These are phyloP conservation scores for Darevskia mixta DNA, from an alignment of 2,797 vertebrate species.

Conservation along the genomic window DNA sequence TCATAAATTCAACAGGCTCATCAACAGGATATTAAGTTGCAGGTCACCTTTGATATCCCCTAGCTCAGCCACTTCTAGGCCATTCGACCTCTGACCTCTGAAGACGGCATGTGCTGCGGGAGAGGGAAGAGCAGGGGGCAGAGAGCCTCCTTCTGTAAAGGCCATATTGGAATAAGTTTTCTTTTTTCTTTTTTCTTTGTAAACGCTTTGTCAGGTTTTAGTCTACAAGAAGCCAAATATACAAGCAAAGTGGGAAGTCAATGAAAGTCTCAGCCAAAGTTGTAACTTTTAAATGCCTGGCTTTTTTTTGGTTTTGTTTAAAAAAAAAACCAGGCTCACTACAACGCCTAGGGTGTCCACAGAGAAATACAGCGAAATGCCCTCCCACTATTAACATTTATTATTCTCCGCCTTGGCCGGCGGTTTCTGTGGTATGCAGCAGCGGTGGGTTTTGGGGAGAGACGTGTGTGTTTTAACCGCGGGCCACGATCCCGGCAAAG, in stretches of 20 bases:
- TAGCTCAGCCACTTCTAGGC: slow-evolving; percentile 88
- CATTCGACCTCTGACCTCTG: slow-evolving; percentile 90
- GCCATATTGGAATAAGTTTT: slow-evolving; percentile 80
- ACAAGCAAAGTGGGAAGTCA: slow-evolving; percentile 68
- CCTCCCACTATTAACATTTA: slow-evolving; percentile 56
- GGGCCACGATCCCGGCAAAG: not conserved
- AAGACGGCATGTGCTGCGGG: slow-evolving; percentile 87
- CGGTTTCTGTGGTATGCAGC: not conserved
- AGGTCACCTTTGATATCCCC: slow-evolving; percentile 84
- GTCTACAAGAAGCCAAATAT: slow-evolving; percentile 54
- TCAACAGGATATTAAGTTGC: slow-evolving; percentile 90
- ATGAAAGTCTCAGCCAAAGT: slow-evolving; percentile 75
- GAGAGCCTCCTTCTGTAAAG: slow-evolving; percentile 78
- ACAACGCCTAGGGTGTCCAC: not conserved
- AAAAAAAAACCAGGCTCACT: not conserved
- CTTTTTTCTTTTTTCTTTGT: not conserved
- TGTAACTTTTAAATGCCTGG: slow-evolving; percentile 70
- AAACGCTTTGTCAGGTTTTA: slow-evolving; percentile 77
- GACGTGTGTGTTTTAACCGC: not conserved
- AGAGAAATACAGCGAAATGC: slow-evolving; percentile 24
- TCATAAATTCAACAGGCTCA: slow-evolving; percentile 87
- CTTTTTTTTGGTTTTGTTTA: slow-evolving; percentile 3
- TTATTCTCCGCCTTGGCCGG: slow-evolving; percentile 37
- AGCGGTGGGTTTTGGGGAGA: slow-evolving; percentile 2
- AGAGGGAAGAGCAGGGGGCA: slow-evolving; percentile 47